These are phyloP conservation scores for Resseliella maxima DNA, from an alignment of 2,888 invertebrate species.

Conservation along the genomic window DNA sequence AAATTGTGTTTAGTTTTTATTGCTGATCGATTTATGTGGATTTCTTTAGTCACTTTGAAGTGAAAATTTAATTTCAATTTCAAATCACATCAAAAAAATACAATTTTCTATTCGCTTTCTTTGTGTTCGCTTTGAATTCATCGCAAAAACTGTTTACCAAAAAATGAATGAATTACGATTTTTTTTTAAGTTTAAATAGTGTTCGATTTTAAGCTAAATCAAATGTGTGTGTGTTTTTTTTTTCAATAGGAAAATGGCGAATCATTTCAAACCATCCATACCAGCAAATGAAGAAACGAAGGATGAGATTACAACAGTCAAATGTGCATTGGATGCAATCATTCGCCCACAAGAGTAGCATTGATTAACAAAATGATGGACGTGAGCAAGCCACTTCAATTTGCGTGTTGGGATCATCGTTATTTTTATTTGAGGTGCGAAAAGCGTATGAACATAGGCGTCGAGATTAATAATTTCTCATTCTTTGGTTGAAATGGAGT, in stretches of 20 bases:
- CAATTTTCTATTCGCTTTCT: no score
- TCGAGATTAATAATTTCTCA: background rate
- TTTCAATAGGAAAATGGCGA: conserved; percentile 8
- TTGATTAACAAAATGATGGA: background rate
- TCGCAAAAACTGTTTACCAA: no score
- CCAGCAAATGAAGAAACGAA: background rate
- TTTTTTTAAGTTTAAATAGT: no score
- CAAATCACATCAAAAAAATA: no score
- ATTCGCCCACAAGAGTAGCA: background rate
- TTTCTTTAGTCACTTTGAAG: no score
- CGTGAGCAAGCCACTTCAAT: background rate
- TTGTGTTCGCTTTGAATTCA: no score
- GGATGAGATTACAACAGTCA: background rate
- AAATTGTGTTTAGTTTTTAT: no score
- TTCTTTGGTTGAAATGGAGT: background rate
- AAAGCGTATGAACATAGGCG: background rate
- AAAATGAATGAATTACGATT: no score
- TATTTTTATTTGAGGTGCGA: background rate
- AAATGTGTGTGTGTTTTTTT: background rate
- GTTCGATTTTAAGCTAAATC: background rate
- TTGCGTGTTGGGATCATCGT: background rate
- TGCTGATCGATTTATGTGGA: no score
- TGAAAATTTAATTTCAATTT: no score
- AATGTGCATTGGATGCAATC: background rate
- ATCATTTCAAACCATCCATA: background rate